phyloP scores from a whole-genome alignment of 2,113 vertebrate genomes.

The Ceratotherium simum region DNA sequence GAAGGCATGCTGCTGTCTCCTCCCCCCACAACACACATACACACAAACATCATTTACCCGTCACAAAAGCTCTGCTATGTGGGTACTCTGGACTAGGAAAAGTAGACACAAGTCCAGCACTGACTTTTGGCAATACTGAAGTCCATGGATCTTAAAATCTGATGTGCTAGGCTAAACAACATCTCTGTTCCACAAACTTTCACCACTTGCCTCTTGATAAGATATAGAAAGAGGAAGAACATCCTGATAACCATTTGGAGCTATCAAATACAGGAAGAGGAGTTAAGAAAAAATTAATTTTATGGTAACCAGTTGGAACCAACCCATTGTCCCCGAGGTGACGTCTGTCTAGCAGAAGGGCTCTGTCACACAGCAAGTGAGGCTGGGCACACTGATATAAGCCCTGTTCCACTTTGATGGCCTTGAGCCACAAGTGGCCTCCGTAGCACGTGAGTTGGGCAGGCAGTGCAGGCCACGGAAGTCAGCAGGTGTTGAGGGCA shows the following conservation, averaged over 20 bases:
- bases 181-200: neutral
- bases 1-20: neutral
- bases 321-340: neutral
- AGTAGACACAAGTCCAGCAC: neutral
- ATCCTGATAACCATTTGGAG: neutral
- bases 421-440: neutral
- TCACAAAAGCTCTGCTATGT: neutral
- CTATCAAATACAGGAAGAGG: neutral
- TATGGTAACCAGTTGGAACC: neutral
- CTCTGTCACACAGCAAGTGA: neutral
- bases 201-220: neutral
- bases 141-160: neutral
- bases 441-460: neutral
- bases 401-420: neutral
- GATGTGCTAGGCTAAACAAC: neutral
- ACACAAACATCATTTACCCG: no score
- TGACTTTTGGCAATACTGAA: neutral
- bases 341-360: neutral
- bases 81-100: neutral
- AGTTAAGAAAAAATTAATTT: neutral
- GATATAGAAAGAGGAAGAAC: neutral
- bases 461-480: neutral
- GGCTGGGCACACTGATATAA: neutral
- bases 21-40: neutral
- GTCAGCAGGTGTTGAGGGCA: fast-evolving